These are phyloP conservation scores for Fragum fragum DNA, from an alignment of 2,888 invertebrate genomes.

Conservation along the genomic window DNA sequence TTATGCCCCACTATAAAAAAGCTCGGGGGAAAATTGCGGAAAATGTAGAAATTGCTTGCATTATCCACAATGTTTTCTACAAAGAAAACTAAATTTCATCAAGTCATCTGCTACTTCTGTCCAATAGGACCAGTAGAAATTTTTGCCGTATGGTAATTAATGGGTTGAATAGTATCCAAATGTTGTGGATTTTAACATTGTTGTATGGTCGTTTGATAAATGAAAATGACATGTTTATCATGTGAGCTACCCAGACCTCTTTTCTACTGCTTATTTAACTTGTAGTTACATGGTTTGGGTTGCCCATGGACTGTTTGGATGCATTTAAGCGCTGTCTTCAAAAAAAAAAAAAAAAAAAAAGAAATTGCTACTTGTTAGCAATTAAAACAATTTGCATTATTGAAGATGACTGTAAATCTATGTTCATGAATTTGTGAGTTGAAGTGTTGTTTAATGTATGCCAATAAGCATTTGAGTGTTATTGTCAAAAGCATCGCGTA, in stretches of 20 bases:
- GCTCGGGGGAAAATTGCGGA: too few species aligned
- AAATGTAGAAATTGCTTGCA: not conserved
- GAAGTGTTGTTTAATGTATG: not conserved
- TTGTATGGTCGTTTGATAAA: not conserved
- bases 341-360: too few species aligned
- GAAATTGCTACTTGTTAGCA: too few species aligned
- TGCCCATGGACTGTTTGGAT: too few species aligned
- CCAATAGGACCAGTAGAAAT: not conserved
- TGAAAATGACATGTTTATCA: not conserved
- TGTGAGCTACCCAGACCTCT: not conserved
- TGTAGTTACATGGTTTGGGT: not conserved
- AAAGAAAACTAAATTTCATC: not conserved
- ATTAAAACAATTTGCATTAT: too few species aligned
- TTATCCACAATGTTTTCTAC: not conserved
- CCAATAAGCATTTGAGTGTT: not conserved
- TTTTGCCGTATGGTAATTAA: not conserved
- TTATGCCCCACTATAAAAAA: too few species aligned
- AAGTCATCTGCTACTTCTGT: not conserved
- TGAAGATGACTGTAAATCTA: not conserved
- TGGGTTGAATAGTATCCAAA: not conserved
- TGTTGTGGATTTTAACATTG: not conserved
- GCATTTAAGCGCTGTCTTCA: too few species aligned
- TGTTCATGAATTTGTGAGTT: not conserved
- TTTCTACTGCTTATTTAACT: not conserved
- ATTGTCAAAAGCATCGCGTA: not conserved